phyloP scores from a whole-genome alignment of 2,113 vertebrate species.

The Melanocharis versteri region DNA sequence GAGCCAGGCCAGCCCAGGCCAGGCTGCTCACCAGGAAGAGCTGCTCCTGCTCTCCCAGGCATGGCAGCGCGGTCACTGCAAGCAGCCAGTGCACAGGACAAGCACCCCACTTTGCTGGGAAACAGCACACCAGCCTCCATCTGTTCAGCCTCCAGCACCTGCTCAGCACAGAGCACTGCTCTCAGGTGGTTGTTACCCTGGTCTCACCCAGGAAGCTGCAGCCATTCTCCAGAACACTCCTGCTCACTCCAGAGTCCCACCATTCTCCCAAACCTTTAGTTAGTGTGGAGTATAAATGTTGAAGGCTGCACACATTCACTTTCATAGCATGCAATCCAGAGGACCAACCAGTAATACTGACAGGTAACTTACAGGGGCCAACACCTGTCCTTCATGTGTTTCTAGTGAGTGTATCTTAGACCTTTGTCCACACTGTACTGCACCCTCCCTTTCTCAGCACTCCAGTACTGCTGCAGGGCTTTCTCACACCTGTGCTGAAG shows the following conservation, averaged over 20 bases:
- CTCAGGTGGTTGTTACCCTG: no score
- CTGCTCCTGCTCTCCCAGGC: background rate
- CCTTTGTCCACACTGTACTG: no score
- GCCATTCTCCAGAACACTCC: fast-evolving
- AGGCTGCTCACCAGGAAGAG: background rate
- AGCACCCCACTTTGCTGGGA: background rate
- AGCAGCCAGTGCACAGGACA: fast-evolving
- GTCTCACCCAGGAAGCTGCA: background rate
- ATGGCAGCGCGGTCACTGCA: fast-evolving
- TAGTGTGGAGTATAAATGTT: background rate
- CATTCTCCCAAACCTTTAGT: background rate
- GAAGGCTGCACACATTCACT: background rate
- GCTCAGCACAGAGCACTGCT: background rate
- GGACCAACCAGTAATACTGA: background rate
- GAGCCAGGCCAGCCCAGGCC: background rate
- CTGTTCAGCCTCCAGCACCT: background rate
- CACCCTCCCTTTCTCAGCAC: background rate
- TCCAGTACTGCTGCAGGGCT: background rate
- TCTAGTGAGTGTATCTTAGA: background rate
- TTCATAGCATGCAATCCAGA: background rate
- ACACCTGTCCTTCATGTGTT: background rate
- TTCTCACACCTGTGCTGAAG: background rate
- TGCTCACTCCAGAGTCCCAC: background rate
- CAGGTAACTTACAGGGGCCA: background rate
- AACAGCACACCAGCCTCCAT: background rate